Evolutionary conservation across 1,140 invertebrate genomes (phyloP).

Genomic region (Dreissena rostriformis): DNA sequence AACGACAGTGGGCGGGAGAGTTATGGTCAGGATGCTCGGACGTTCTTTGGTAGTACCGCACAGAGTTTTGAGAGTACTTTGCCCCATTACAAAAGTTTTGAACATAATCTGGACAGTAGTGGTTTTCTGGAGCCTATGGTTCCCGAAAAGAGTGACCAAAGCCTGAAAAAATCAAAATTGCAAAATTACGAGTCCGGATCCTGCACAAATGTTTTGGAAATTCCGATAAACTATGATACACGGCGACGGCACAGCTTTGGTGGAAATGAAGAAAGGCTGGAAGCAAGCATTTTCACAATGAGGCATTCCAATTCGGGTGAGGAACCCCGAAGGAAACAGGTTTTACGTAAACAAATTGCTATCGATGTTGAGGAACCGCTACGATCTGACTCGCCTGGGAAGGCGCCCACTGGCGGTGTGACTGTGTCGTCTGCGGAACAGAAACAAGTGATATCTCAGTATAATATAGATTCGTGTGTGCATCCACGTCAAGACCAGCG

Average conservation of each 20-base stretch:
- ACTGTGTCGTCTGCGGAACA: slow-evolving; percentile 28
- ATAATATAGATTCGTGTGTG: slow-evolving; percentile 47
- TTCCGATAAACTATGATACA: slow-evolving; percentile 27
- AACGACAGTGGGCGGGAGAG: slow-evolving; percentile 35
- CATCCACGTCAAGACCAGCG: slow-evolving; percentile 18
- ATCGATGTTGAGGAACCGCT: slow-evolving; percentile 53
- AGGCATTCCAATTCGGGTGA: slow-evolving; percentile 49
- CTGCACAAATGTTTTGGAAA: slow-evolving; percentile 39
- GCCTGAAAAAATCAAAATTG: slow-evolving; percentile 30
- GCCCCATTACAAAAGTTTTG: slow-evolving; percentile 34
- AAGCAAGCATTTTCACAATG: slow-evolving; percentile 31
- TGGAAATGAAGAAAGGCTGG: slow-evolving; percentile 37
- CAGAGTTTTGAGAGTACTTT: slow-evolving; percentile 55
- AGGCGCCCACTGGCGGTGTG: slow-evolving; percentile 21
- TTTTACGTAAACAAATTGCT: slow-evolving; percentile 52
- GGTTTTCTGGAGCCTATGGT: neutral
- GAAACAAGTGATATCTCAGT: slow-evolving; percentile 47
- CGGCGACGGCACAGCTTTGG: slow-evolving; percentile 51
- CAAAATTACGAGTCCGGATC: slow-evolving; percentile 16
- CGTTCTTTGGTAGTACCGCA: slow-evolving; percentile 36
- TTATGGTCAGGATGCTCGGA: slow-evolving; percentile 13
- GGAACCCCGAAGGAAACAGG: slow-evolving; percentile 34
- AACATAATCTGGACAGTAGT: slow-evolving; percentile 35
- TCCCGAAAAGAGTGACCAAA: slow-evolving; percentile 30
- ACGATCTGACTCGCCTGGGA: slow-evolving; percentile 24